Percentiles rank a stretch among this genome's conserved stretches.
Conservation (phyloP, 2,113 vertebrate genomes). For the Accipiter cooperii region DNA sequence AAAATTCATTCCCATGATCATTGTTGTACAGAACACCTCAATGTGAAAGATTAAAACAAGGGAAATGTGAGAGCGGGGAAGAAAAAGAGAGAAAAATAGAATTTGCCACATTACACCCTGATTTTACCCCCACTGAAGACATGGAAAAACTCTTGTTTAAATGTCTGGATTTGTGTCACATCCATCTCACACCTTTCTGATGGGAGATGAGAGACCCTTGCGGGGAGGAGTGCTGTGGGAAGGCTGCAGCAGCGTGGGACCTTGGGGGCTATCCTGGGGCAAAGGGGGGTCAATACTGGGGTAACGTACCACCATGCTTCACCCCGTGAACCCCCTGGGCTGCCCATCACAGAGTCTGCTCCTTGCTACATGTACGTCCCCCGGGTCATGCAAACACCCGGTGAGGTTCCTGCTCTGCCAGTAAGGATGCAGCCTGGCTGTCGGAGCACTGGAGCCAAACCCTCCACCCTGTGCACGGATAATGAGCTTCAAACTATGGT, state of each 20-base stretch:
- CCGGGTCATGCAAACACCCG: rapidly evolving
- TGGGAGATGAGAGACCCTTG: not conserved
- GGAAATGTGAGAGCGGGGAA: not conserved
- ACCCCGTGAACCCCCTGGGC: no score
- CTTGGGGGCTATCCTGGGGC: not conserved
- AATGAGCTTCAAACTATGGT: not conserved
- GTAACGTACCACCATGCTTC: not conserved
- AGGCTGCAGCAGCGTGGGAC: not conserved
- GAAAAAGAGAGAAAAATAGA: not conserved
- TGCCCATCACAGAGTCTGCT: not conserved
- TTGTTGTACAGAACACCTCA: not conserved
- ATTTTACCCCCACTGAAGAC: not conserved
- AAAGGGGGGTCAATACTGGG: rapidly evolving
- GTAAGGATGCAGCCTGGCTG: not conserved
- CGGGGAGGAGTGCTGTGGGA: not conserved
- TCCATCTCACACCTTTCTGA: not conserved
- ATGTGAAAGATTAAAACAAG: not conserved
- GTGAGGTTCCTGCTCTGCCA: not conserved
- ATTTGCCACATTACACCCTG: not conserved
- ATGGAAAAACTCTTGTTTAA: not conserved
- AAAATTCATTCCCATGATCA: conserved; percentile 56
- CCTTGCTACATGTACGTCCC: rapidly evolving
- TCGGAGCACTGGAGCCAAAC: not conserved
- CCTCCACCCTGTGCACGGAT: not conserved
- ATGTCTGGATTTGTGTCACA: not conserved